A percentile compares a stretch with the other conserved stretches of the same genome.
Evolutionary conservation across 2,888 invertebrate genomes (phyloP).

Genomic region (Zelleria hepariella): DNA sequence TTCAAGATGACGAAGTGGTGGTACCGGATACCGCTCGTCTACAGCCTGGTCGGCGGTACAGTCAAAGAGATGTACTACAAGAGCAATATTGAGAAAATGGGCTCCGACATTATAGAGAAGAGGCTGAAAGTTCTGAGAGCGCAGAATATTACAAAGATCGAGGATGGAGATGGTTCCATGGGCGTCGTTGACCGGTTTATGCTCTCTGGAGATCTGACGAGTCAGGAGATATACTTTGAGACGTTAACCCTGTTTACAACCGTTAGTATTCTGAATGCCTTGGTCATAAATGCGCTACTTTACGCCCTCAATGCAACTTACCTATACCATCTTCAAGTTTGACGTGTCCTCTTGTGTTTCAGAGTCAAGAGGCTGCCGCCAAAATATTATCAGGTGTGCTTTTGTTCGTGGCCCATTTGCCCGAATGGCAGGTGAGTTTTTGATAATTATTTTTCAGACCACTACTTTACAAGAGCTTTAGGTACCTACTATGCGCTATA

Average conservation of each 20-base stretch:
- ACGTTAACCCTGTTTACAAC: conserved; percentile 47
- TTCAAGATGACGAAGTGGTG: conserved; percentile 48
- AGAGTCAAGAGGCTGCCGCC: conserved; percentile 60
- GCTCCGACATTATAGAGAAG: conserved; percentile 31
- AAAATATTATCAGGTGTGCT: conserved; percentile 47
- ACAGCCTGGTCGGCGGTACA: conserved; percentile 31
- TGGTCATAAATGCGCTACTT: no score
- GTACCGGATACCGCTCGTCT: conserved; percentile 43
- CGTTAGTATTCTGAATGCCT: no score
- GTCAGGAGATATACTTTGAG: conserved; percentile 36
- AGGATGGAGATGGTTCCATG: conserved; percentile 23
- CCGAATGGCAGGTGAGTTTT: conserved; percentile 57
- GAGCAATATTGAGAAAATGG: conserved; percentile 27
- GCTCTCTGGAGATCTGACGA: conserved; percentile 31
- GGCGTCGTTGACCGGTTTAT: conserved; percentile 45
- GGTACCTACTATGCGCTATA: no score
- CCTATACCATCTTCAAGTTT: no score
- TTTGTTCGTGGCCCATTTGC: conserved; percentile 43
- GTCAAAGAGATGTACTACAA: conserved; percentile 22
- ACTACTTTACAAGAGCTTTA: no score
- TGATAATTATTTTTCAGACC: no score
- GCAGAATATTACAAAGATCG: not conserved
- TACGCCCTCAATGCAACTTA: no score
- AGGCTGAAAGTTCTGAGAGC: conserved; percentile 24
- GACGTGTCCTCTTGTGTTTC: conserved; percentile 20